phyloP scores from a whole-genome alignment of 2,113 vertebrate species.

The Calyptommatus sinebrachiatus region DNA sequence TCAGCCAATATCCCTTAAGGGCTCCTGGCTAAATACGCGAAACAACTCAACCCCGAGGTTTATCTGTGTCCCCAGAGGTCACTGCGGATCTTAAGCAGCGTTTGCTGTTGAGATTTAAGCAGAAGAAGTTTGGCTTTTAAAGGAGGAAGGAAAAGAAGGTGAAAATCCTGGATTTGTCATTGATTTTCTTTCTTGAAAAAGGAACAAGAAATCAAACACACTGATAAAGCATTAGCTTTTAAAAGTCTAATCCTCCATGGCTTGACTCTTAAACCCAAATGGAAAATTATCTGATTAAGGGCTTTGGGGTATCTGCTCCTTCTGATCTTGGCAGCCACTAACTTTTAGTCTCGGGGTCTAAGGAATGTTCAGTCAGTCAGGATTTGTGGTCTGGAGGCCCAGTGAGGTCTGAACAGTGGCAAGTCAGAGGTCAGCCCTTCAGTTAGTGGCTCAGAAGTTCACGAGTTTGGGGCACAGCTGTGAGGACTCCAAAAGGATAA shows the following conservation, averaged over 20 bases:
- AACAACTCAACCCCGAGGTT: background rate
- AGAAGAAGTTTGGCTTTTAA: background rate
- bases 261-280: conserved; percentile 4
- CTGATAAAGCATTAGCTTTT: conserved; percentile 10
- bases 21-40: conserved; percentile 8
- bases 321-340: too few species aligned
- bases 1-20: conserved; percentile 9
- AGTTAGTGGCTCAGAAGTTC: too few species aligned
- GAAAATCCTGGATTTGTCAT: background rate
- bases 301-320: background rate
- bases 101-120: conserved; percentile 17
- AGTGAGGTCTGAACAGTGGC: too few species aligned
- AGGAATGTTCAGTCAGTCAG: too few species aligned
- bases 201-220: background rate
- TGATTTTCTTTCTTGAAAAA: background rate
- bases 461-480: too few species aligned
- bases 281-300: background rate
- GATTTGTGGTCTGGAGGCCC: too few species aligned
- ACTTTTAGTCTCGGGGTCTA: too few species aligned
- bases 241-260: conserved; percentile 4
- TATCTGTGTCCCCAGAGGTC: conserved; percentile 15
- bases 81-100: conserved; percentile 2
- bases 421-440: too few species aligned
- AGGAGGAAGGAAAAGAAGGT: background rate
- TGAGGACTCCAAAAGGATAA: too few species aligned